These are phyloP conservation scores for Metaphire vulgaris DNA, from an alignment of 1,140 invertebrate genomes.

Conservation along the genomic window DNA sequence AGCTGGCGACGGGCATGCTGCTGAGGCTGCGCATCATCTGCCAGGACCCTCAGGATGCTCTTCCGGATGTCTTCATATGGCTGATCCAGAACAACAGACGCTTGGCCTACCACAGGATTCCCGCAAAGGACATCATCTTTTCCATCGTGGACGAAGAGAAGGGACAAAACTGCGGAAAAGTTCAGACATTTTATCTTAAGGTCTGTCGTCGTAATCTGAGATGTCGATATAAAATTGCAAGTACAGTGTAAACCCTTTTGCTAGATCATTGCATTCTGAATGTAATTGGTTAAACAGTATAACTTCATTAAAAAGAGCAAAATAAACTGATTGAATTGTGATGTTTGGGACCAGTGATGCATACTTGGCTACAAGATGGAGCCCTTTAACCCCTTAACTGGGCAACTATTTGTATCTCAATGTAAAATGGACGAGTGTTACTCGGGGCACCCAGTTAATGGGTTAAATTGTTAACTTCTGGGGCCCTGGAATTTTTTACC, in stretches of 20 bases:
- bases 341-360: neutral
- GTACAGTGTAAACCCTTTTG: neutral
- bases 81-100: constrained; percentile 70
- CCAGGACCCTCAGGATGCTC: constrained; percentile 70
- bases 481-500: too few relatives aligned
- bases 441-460: too few relatives aligned
- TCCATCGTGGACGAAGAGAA: constrained; percentile 71
- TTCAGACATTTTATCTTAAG: constrained; percentile 68
- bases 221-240: neutral
- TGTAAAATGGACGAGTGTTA: too few relatives aligned
- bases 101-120: constrained; percentile 54
- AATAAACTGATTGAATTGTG: neutral
- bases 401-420: too few relatives aligned
- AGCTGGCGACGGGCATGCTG: constrained; percentile 57
- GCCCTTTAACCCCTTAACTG: too few relatives aligned
- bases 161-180: constrained; percentile 70
- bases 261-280: too few relatives aligned
- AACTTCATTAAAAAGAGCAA: too few relatives aligned
- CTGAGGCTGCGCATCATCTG: constrained; percentile 36
- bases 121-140: constrained; percentile 69
- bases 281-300: too few relatives aligned
- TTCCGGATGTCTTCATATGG: constrained; percentile 85
- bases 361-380: neutral
- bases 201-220: too few relatives aligned
- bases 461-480: too few relatives aligned